Evolutionary conservation across 1,140 invertebrate genomes (phyloP).

Genomic region (Neodiprion pinetum): DNA sequence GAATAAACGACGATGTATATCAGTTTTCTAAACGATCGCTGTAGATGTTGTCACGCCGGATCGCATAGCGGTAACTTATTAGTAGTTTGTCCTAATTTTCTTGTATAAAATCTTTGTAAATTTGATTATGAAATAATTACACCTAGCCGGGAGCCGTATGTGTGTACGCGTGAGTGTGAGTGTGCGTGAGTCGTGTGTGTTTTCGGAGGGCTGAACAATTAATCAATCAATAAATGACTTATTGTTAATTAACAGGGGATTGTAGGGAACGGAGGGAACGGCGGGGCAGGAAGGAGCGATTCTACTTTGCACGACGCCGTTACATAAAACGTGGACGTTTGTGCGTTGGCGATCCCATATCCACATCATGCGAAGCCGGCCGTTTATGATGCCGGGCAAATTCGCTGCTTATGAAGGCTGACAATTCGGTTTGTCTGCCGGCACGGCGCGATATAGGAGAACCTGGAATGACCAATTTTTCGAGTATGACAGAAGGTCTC

Average conservation of each 20-base stretch:
- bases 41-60: too few relatives aligned
- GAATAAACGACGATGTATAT: too few relatives aligned
- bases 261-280: conserved; percentile 37
- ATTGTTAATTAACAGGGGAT: conserved; percentile 26
- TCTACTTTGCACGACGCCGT: conserved; percentile 59
- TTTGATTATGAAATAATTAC: conserved; percentile 29
- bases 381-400: conserved; percentile 79
- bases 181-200: too few relatives aligned
- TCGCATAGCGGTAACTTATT: too few relatives aligned
- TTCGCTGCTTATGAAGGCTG: conserved; percentile 79
- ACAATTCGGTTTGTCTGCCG: conserved; percentile 69
- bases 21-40: too few relatives aligned
- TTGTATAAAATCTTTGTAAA: too few relatives aligned
- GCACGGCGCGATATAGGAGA: conserved; percentile 54
- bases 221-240: conserved; percentile 27
- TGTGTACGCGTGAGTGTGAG: too few relatives aligned
- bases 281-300: background rate
- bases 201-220: conserved; percentile 36
- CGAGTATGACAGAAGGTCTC: background rate
- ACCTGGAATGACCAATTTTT: conserved; percentile 34
- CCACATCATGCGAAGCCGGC: conserved; percentile 70
- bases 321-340: conserved; percentile 68
- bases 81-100: too few relatives aligned
- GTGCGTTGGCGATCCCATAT: conserved; percentile 74
- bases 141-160: conserved; percentile 31